These are phyloP conservation scores for Pogonus chalceus DNA, from an alignment of 1,140 invertebrate genomes.

Conservation along the genomic window DNA sequence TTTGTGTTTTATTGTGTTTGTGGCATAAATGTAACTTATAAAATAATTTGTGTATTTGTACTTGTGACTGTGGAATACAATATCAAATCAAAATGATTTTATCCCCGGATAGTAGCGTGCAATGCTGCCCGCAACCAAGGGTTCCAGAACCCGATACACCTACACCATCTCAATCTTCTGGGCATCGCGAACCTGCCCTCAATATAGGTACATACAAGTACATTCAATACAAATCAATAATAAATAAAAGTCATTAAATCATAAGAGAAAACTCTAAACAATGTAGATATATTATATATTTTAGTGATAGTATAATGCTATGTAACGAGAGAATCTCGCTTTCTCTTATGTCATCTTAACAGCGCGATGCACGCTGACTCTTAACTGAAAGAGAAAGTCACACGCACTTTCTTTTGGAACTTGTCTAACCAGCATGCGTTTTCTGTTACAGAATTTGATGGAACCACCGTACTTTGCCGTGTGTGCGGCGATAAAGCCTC, in stretches of 20 bases:
- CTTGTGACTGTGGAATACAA: not conserved
- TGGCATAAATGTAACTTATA: too few species aligned
- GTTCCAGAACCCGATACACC: conserved; percentile 26
- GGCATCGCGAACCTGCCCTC: conserved; percentile 28
- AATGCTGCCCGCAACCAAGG: conserved; percentile 15
- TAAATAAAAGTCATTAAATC: not conserved
- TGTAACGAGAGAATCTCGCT: conserved; percentile 9
- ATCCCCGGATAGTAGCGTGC: conserved; percentile 30
- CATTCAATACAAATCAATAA: not conserved
- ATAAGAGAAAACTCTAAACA: not conserved
- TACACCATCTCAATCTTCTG: conserved; percentile 9
- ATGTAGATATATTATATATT: not conserved
- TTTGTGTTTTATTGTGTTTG: too few species aligned
- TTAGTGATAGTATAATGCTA: not conserved
- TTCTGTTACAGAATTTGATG: conserved; percentile 91
- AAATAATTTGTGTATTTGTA: not conserved
- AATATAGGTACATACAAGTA: conserved; percentile 29
- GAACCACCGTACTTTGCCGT: conserved; percentile 91
- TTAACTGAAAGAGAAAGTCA: conserved; percentile 16
- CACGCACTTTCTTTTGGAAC: conserved; percentile 10
- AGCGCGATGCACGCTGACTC: not conserved
- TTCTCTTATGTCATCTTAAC: conserved; percentile 8
- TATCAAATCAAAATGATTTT: conserved; percentile 33
- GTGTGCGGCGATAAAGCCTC: conserved; percentile 98
- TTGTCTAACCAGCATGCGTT: conserved; percentile 14